phyloP scores from a whole-genome alignment of 2,113 vertebrate genomes.

The Orientallactaga bullata region DNA sequence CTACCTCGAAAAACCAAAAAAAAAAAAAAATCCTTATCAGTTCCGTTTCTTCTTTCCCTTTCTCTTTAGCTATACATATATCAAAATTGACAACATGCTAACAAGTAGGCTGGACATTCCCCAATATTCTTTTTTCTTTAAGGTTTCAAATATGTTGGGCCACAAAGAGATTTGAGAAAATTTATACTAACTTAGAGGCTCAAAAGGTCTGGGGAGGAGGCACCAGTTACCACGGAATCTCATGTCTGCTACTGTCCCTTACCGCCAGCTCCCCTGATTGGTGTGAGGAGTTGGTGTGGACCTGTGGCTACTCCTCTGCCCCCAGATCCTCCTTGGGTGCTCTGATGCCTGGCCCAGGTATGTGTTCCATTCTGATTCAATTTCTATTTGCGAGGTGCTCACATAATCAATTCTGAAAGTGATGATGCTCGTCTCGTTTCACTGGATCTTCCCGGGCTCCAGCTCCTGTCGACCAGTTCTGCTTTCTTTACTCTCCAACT shows the following conservation, averaged over 20 bases:
- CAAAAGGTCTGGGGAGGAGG: not conserved
- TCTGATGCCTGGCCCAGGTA: not conserved
- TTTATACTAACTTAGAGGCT: not conserved
- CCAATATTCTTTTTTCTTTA: not conserved
- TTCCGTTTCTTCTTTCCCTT: not conserved
- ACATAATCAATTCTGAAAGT: fast-evolving
- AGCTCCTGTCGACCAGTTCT: no score
- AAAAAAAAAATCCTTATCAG: no score
- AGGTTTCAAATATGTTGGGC: not conserved
- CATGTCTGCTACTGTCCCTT: fast-evolving
- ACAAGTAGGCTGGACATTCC: not conserved
- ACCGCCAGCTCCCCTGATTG: not conserved
- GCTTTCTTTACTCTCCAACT: no score
- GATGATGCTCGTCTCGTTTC: not conserved
- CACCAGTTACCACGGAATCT: not conserved
- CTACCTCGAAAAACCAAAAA: no score
- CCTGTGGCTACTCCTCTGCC: not conserved
- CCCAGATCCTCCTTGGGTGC: no score
- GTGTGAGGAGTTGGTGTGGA: no score
- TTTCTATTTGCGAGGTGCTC: not conserved
- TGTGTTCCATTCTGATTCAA: not conserved
- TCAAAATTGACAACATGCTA: not conserved
- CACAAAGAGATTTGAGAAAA: not conserved
- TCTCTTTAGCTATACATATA: not conserved
- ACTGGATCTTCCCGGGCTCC: not conserved